A percentile compares a stretch with the other conserved stretches of the same genome.
Conservation (phyloP, 2,888 invertebrate genomes). For the Rhynchonema sp. region DNA sequence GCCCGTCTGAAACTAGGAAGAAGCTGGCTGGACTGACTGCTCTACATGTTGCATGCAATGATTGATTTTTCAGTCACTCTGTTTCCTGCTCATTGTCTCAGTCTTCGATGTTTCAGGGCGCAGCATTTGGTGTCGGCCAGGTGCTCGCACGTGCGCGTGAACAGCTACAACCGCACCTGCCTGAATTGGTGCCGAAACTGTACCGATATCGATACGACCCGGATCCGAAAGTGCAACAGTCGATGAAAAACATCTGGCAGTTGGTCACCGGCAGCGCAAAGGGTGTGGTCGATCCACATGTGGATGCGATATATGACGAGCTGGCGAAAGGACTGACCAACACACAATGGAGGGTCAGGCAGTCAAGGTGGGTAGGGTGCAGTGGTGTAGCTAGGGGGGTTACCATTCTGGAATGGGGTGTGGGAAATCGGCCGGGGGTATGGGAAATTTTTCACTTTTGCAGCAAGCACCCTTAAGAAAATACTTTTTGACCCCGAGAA, state of each 20-base stretch:
- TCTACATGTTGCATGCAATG: too few species aligned
- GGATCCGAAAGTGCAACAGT: not conserved
- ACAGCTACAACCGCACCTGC: conserved; percentile 55
- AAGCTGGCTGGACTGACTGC: too few species aligned
- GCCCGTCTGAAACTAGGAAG: too few species aligned
- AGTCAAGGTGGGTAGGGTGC: conserved; percentile 50
- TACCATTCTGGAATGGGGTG: not conserved
- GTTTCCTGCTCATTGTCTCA: too few species aligned
- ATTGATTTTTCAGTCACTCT: too few species aligned
- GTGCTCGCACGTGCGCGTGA: conserved; percentile 62
- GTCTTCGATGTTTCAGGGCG: conserved; percentile 41
- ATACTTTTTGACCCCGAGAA: too few species aligned
- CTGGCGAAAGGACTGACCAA: conserved; percentile 58
- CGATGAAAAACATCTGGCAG: not conserved
- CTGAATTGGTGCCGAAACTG: conserved; percentile 63
- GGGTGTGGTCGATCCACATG: conserved; percentile 51
- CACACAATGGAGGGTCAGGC: conserved; percentile 64
- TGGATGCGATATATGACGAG: conserved; percentile 57
- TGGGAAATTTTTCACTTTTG: too few species aligned
- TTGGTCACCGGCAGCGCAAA: not conserved
- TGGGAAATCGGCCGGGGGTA: too few species aligned
- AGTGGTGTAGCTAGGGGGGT: too few species aligned
- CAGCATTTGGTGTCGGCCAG: conserved; percentile 70
- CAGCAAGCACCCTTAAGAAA: too few species aligned
- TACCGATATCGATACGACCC: conserved; percentile 37